Base-by-base conservation (phyloP, 2,113 vertebrate genomes). In the Thinocorus orbignyianus region DNA sequence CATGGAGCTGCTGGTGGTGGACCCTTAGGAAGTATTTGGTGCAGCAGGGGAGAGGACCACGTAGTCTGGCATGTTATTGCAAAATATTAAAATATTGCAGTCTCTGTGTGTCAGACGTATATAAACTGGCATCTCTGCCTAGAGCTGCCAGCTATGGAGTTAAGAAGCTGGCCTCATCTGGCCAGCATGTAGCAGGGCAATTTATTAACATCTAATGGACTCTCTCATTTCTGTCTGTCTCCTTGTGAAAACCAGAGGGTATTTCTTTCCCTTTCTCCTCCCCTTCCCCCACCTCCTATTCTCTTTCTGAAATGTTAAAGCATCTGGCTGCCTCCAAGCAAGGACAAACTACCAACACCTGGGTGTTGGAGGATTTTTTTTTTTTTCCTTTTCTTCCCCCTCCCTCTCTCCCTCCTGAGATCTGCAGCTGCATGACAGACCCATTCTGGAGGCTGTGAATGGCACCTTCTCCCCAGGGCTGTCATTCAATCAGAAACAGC, bases 191-290 rank as follows among this genome's bases (percentile, higher is more conserved):
- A 82, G 81, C 70, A 76, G 78, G 66, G 19, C 90, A 88, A 96
- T 95, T 95, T 91, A 92, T 94, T 94, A 85, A 61, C 49, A 41
- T 87, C 61, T 95, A 90, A 96, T 96, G 93, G 87, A 65, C 87
- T 90, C 66, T 41, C 49, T 85, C 17, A 3, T 93, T 91, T 94
- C 86, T 91, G 64, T 58, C 92, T 66, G 66, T 73, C 92, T 96
- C 89, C 71, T 70, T 77, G 58, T 73, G 62, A 61, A 77, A 94
- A 80, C 39, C 6, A 4, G 58, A 89, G 78, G 70, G 15, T 85
- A 42, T 93, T 94, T 91, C 87, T 84, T 72, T 33, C 39, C 46
- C 12, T 71, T 72, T 33, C 39, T 41, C 12, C 68, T 83, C 52
- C 62, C 68, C 31, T 78, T 69, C 37, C 41, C 80, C 78, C 48